Conservation (phyloP, 1,140 invertebrate species). For the Cylas formicarius region DNA sequence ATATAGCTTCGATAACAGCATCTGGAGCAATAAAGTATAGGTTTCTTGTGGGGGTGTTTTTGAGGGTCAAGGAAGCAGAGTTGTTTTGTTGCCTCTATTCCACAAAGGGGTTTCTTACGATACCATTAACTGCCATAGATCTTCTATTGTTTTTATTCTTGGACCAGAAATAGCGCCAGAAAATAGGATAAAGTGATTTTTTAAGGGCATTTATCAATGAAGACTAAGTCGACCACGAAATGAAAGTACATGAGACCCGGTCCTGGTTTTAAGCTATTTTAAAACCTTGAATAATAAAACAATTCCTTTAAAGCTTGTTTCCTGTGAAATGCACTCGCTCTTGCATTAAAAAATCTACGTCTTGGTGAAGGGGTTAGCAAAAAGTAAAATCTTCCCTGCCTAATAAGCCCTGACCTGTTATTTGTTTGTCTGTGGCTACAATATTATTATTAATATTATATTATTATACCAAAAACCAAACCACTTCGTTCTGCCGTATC, state of each 20-base stretch:
- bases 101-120: neutral
- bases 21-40: neutral
- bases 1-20: neutral
- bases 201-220: neutral
- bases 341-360: no score
- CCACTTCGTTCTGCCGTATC: no score
- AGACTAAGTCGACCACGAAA: constrained; percentile 1
- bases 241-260: constrained; percentile 1
- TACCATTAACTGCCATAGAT: constrained; percentile 3
- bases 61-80: neutral
- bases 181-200: neutral
- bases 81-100: neutral
- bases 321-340: no score
- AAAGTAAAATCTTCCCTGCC: no score
- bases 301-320: neutral
- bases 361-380: no score
- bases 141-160: neutral
- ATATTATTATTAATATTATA: no score
- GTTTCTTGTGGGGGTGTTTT: neutral
- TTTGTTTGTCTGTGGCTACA: no score
- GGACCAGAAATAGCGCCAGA: neutral
- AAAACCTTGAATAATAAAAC: neutral
- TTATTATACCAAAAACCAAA: no score
- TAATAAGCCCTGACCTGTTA: no score
- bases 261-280: constrained; percentile 1